Conservation (phyloP, 2,113 vertebrate species). For the Tricholaema leucomelas region DNA sequence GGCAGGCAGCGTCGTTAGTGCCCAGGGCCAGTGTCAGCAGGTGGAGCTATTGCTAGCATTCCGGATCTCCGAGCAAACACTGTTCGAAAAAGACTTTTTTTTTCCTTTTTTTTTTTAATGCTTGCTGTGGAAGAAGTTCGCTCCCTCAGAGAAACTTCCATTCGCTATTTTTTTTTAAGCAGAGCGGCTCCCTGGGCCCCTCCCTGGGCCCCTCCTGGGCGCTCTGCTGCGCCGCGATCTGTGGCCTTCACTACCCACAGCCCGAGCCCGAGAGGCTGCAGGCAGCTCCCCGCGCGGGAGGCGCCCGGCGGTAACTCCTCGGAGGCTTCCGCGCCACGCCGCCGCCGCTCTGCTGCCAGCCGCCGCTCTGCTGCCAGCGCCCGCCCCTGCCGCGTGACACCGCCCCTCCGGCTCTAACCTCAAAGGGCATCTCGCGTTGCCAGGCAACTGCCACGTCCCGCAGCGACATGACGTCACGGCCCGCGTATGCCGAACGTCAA, state of each 20-base stretch:
- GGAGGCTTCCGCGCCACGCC: fast-evolving
- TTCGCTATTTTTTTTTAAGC: not conserved
- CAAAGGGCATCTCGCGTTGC: not conserved
- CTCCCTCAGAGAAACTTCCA: not conserved
- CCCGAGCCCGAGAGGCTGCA: not conserved
- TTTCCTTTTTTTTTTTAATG: not conserved
- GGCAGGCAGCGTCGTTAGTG: not conserved
- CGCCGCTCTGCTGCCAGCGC: fast-evolving
- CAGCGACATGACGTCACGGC: not conserved
- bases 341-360: not conserved
- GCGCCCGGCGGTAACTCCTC: fast-evolving
- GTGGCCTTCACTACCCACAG: too few relatives aligned
- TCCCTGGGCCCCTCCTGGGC: too few relatives aligned
- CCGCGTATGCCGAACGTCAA: fast-evolving
- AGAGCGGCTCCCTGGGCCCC: fast-evolving
- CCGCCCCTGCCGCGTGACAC: fast-evolving
- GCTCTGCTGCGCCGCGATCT: too few relatives aligned
- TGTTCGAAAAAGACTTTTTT: not conserved
- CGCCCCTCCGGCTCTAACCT: not conserved
- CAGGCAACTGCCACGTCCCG: not conserved
- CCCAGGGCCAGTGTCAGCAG: not conserved
- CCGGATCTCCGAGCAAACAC: not conserved
- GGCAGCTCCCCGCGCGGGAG: not conserved
- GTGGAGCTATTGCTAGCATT: not conserved
- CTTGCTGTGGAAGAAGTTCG: not conserved